Percentiles rank a stretch among this genome's conserved stretches.
phyloP scores from a whole-genome alignment of 1,140 invertebrate species.

The Stenopsyche tienmushanensis region DNA sequence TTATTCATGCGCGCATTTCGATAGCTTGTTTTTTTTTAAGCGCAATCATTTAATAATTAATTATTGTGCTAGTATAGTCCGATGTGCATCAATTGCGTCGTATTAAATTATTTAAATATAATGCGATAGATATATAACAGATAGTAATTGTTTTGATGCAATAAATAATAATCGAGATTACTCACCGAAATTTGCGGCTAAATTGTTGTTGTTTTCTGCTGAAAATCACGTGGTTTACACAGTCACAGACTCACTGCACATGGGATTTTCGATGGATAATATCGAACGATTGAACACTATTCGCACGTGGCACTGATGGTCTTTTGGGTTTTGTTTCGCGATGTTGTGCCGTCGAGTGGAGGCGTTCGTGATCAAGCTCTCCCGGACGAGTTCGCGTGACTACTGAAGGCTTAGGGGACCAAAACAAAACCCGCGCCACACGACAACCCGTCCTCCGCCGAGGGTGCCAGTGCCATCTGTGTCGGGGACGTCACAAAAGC shows the following conservation, averaged over 20 bases:
- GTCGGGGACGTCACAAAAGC: neutral
- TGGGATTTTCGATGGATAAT: neutral
- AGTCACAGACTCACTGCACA: neutral
- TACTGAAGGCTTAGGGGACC: slow-evolving; percentile 2
- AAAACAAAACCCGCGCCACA: slow-evolving; percentile 23
- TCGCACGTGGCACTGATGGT: neutral
- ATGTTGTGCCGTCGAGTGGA: neutral
- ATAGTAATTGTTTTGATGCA: too few species aligned
- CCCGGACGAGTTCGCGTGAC: slow-evolving; percentile 1
- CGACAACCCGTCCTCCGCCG: too few species aligned
- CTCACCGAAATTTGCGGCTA: slow-evolving; percentile 15
- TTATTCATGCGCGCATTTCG: too few species aligned
- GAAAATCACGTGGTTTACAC: neutral
- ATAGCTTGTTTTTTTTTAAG: too few species aligned
- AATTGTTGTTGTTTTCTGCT: slow-evolving; percentile 24
- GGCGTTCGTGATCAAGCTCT: neutral
- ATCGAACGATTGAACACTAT: neutral
- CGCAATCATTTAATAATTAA: too few species aligned
- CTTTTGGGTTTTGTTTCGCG: neutral
- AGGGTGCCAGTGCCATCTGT: neutral
- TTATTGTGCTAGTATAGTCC: too few species aligned
- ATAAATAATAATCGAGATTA: too few species aligned
- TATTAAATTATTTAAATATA: too few species aligned
- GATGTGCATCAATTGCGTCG: too few species aligned
- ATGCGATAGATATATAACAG: too few species aligned